Base-by-base conservation (phyloP, 1,140 invertebrate genomes). In the Drosophila bipectinata region DNA sequence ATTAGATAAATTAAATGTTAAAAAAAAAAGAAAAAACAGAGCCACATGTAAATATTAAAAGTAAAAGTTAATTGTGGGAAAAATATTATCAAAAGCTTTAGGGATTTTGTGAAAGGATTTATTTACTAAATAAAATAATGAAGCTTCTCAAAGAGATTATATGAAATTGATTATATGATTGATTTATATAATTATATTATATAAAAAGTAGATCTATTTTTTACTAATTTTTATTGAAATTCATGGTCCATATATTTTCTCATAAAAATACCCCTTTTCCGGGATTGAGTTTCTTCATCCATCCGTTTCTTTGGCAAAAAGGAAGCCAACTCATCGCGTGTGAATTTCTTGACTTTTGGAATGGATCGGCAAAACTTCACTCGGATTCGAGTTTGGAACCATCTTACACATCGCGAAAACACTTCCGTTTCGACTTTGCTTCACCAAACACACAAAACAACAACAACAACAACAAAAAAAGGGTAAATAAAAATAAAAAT, bases 341-440 rank as follows among this genome's bases (percentile, higher is more conserved):
- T 69, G 73, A 82, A 64, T 74, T 62, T 59, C 24, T 57, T n/a
- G 10, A 5, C 21, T 58, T 58, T 30, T n/a, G 45, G 15, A 59
- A 18, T 18, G 18, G 4, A 0, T n/a, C 18, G 53, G 10, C 60
- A 9, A 56, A 53, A 55, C 60, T 78, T 53, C 53, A 66, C 49
- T 52, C 18, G 28, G 15, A 8, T 39, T 59, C 18, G 3, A 30
- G 12, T 18, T 63, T 28, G 48, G 37, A 34, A 39, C 14, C 41
- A 45, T 84, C 77, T 85, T 85, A 85, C 82, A 87, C 82, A 85
- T 87, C 81, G 62, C 66, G 51, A 72, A 85, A 85, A 78, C 82
- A 87, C 82, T 85, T 85, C 81, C 81, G 81, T 75, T 85, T 81
- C 61, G 47, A 48, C 34, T 58, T 78, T 57, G 55, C 21, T 18